phyloP scores from a whole-genome alignment of 2,888 invertebrate genomes.

The Watsonalla cultraria region DNA sequence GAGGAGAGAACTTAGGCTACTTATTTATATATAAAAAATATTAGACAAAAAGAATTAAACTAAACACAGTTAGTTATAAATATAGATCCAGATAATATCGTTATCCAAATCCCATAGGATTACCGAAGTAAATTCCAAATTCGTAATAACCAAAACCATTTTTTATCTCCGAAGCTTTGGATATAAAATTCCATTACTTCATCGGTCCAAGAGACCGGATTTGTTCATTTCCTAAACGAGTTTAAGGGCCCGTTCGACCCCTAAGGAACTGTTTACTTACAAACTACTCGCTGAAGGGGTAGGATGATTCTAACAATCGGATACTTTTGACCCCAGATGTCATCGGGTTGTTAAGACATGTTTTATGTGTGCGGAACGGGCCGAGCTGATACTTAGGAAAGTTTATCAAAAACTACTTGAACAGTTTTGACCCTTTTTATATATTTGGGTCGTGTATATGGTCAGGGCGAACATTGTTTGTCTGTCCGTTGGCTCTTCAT shows the following conservation, averaged over 20 bases:
- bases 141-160: not conserved
- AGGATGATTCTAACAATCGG: not conserved
- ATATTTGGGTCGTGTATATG: not conserved
- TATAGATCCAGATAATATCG: too few relatives aligned
- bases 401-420: too few relatives aligned
- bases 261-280: not conserved
- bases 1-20: too few relatives aligned
- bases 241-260: constrained; percentile 17
- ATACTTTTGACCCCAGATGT: not conserved
- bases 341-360: not conserved
- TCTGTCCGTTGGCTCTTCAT: too few relatives aligned
- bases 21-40: too few relatives aligned
- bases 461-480: too few relatives aligned
- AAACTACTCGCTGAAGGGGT: not conserved
- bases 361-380: not conserved
- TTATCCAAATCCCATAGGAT: too few relatives aligned
- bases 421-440: not conserved
- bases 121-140: too few relatives aligned
- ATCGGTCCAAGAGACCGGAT: constrained; percentile 43
- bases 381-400: not conserved
- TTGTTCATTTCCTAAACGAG: constrained; percentile 60
- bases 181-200: constrained; percentile 52
- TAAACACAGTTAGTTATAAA: too few relatives aligned
- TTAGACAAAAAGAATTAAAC: too few relatives aligned
- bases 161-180: constrained; percentile 6